These are phyloP conservation scores for Lysandra coridon DNA, from an alignment of 2,888 invertebrate species.

Conservation along the genomic window DNA sequence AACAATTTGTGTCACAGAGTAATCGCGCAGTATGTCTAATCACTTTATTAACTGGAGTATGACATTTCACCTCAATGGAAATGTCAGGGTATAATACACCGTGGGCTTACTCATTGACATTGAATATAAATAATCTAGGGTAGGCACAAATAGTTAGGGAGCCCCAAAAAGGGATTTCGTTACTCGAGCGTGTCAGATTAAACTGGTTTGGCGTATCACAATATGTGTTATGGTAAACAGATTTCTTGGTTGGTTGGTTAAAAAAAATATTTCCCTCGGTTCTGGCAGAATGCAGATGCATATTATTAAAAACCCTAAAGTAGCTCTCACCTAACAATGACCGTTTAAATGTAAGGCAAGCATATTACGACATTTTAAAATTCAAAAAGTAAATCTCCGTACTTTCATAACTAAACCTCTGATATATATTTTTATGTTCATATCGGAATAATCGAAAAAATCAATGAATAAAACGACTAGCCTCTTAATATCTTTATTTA, in stretches of 20 bases:
- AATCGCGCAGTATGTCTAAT: slow-evolving; percentile 22
- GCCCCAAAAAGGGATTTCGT: not conserved
- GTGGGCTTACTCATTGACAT: slow-evolving; percentile 9
- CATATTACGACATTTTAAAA: too few relatives aligned
- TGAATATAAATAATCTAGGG: not conserved
- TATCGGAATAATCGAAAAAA: too few relatives aligned
- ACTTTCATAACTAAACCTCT: too few relatives aligned
- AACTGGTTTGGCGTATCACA: not conserved
- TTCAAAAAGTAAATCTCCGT: too few relatives aligned
- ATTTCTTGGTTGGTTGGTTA: not conserved
- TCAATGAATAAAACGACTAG: too few relatives aligned
- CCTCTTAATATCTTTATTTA: too few relatives aligned
- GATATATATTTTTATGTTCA: too few relatives aligned
- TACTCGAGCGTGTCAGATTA: not conserved
- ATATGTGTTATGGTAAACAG: not conserved
- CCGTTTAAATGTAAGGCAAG: too few relatives aligned
- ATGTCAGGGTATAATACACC: slow-evolving; percentile 21
- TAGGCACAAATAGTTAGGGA: not conserved
- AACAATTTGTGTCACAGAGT: slow-evolving; percentile 16
- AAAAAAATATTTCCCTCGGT: not conserved
- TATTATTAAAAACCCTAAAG: too few relatives aligned
- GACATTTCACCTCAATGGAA: slow-evolving; percentile 25
- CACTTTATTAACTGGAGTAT: slow-evolving; percentile 18
- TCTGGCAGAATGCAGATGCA: too few relatives aligned
- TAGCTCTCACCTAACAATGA: too few relatives aligned